Base-by-base conservation (phyloP, 2,888 invertebrate genomes). In the Eupithecia exiguata region DNA sequence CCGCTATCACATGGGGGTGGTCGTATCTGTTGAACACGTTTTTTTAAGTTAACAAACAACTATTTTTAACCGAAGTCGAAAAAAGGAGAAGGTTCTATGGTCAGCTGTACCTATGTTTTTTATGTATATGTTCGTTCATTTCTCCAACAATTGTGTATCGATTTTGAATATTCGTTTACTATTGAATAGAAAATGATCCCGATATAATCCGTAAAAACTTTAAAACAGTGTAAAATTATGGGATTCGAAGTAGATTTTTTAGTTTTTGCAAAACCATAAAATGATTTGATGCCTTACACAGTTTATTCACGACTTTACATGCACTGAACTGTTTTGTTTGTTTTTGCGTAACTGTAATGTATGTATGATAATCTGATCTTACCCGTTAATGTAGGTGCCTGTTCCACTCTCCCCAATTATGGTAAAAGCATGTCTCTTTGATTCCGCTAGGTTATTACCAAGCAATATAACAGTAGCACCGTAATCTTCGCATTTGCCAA, bases 1-100 rank as follows among this genome's bases (percentile, higher is more conserved):
- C 99, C 0, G 98, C 97, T 92, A 99, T 96, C 30, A 98, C 97
- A 85, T 98, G 95, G 0, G 98, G 98, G 89, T 99, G 97, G 89
- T 99, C 98, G 85, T 98, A 98, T 10, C 97, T 97, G 88, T 66
- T 62, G 30, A 30, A 65, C 21, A 63, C 36, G 35, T 30, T 30
- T 30, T 36, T n/a, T 63, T 9, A 21, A 10, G 58, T 43, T 43
- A 43, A 43, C 58, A 10, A 58, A 14, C 6, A 30, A 30, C 2
- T 4, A 30, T 30, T 30, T 4, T 30, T 30, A 3, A 30, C 1
- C 30, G 30, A 30, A n/a, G n/a, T n/a, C n/a, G n/a, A n/a, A n/a
- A n/a, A n/a, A n/a, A n/a, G n/a, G n/a, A n/a, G n/a, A n/a, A n/a
- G n/a, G n/a, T n/a, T n/a, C n/a, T 30, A 30, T 30, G 30, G 30